Conservation (phyloP, 2,113 vertebrate genomes). For the Corydoras maculifer region DNA sequence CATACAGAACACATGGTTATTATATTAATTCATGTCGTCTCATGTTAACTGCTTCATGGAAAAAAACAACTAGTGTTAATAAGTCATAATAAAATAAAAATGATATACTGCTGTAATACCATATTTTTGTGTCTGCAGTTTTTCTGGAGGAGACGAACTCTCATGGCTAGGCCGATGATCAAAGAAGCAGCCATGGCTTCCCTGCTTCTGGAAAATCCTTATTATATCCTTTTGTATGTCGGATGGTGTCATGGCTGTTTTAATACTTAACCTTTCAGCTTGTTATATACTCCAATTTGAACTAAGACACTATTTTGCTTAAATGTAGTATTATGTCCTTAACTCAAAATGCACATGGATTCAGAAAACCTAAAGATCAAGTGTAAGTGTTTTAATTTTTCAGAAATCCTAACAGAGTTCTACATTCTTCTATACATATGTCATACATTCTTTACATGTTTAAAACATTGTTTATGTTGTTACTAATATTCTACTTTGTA, state of each 20-base stretch:
- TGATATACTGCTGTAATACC: not conserved
- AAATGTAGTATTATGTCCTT: slow-evolving; percentile 58
- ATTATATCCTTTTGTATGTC: slow-evolving; percentile 86
- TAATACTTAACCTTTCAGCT: no score
- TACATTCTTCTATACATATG: not conserved
- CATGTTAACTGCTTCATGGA: no score
- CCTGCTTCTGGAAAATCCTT: slow-evolving; percentile 90
- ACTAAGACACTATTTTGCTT: no score
- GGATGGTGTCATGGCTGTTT: no score
- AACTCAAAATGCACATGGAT: slow-evolving; percentile 80
- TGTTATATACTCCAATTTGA: not conserved
- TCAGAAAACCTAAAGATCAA: slow-evolving; percentile 95
- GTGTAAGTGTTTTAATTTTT: slow-evolving; percentile 73
- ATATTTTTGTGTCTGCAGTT: slow-evolving; percentile 61
- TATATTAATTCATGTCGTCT: not conserved
- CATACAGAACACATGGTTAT: no score
- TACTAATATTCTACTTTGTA: not conserved
- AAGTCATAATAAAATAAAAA: not conserved
- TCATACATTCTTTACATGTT: no score
- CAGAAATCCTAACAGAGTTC: not conserved
- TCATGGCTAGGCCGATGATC: slow-evolving; percentile 96
- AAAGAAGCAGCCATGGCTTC: slow-evolving; percentile 94
- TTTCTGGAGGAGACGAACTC: slow-evolving; percentile 88
- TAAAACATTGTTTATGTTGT: no score
- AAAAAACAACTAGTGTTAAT: no score